These are phyloP conservation scores for Xylophagus ater DNA, from an alignment of 2,888 invertebrate species.

Conservation along the genomic window DNA sequence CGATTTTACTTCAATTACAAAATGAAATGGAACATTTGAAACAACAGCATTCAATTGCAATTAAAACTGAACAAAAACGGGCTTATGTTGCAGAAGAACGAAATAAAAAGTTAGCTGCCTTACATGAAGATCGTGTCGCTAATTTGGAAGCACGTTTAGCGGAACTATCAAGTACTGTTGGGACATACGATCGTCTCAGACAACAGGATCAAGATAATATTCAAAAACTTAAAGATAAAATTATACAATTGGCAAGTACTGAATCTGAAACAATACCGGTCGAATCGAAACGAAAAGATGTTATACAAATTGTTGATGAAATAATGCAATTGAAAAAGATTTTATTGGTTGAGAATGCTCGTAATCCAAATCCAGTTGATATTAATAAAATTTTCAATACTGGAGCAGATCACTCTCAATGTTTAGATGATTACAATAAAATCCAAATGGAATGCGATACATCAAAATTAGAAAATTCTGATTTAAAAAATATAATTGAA, in stretches of 20 bases:
- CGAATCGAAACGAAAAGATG: conserved; percentile 29
- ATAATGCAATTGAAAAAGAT: conserved; percentile 52
- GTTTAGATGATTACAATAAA: conserved; percentile 52
- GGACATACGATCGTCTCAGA: conserved; percentile 60
- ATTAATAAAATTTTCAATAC: conserved; percentile 44
- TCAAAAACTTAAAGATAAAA: conserved; percentile 44
- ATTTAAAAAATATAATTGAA: conserved; percentile 26
- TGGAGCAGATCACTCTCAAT: conserved; percentile 41
- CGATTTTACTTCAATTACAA: conserved; percentile 51
- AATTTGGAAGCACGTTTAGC: conserved; percentile 63
- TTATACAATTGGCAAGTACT: conserved; percentile 24
- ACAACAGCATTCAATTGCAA: conserved; percentile 58
- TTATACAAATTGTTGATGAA: conserved; percentile 50
- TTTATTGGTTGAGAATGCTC: conserved; percentile 48
- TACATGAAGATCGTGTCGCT: conserved; percentile 67
- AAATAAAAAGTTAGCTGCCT: conserved; percentile 52
- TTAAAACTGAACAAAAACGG: conserved; percentile 62
- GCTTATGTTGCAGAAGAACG: conserved; percentile 61
- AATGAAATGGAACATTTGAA: conserved; percentile 61
- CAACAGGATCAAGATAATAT: conserved; percentile 64
- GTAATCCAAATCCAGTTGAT: conserved; percentile 49
- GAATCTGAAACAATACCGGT: conserved; percentile 11
- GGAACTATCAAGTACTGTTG: conserved; percentile 67
- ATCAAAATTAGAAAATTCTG: conserved; percentile 41
- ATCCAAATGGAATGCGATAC: conserved; percentile 56